Base-by-base conservation (phyloP, 2,113 vertebrate genomes). In the Brienomyrus brachyistius region DNA sequence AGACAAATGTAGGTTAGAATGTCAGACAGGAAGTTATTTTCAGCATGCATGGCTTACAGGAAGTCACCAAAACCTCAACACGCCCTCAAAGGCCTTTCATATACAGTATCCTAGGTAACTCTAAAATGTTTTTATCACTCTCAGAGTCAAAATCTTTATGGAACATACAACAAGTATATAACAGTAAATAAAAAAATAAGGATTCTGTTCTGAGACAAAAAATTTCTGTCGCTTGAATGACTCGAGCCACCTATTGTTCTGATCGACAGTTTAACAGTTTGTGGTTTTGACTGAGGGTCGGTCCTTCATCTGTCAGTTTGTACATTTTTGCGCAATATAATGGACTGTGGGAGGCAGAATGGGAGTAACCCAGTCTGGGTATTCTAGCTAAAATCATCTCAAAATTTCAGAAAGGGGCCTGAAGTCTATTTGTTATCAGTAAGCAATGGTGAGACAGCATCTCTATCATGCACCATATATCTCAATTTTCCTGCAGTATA, bases 21-120 rank as follows among this genome's bases (percentile, higher is more conserved):
- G 62, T 50, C 40, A 86, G 84, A 91, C 90, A 90, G 91, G 89
- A 92, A 92, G 80, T 45, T 3, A 85, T 90, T 70, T 80, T 90
- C 45, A 82, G 88, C 86, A 74, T 48, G 86, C 21, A 54, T 80
- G 40, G 35, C 62, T 90, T 51, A 54, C 92, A 93, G 92, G 92
- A 93, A 93, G 45, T 90, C 13, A 80, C n/a, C 54, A 9, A 89
- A 93, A 92, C 92, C 92, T n/a, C 92, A 89, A 66, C 5, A 10
- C 51, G 52, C 70, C n/a, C 13, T 59, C 86, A 40, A 87, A 86
- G 27, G 56, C 19, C 43, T 77, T 40, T 21, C 4, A 70, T 87
- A 87, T 35, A 62, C 31, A 7, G 62, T 91, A 45, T 88, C 90
- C 89, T 90, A 70, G 90, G 92, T 89, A 91, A 91, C 86, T 4